Base-by-base conservation (phyloP, 2,888 invertebrate genomes). In the Drosophila subsilvestris region DNA sequence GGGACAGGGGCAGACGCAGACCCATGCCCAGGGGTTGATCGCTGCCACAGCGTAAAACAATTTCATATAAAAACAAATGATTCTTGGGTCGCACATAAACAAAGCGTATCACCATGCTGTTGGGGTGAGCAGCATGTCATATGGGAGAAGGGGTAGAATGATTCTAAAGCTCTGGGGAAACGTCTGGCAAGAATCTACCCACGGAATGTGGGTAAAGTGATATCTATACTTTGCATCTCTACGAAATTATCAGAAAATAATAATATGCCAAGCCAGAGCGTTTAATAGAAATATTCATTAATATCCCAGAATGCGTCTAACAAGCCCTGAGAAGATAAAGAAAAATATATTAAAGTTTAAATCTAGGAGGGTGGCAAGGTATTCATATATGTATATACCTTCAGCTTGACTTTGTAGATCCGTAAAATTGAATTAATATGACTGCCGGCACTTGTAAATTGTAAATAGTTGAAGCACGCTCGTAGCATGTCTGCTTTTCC, bases 11-110 rank as follows among this genome's bases (percentile, higher is more conserved):
- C 43, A 54, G 27, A 53, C 14, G 59, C 48, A 51, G 54, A 49
- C 43, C 18, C 63, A 48, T n/a, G n/a, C n/a, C n/a, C n/a, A n/a
- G n/a, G 43, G 68, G 61, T 51, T 32, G 61, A 29, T 45, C 42
- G 51, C 17, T 29, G 17, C 32, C 49, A 55, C 29, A 56, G 60
- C 75, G 71, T 75, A 86, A 84, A 83, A 81, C 75, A 77, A 75
- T 86, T 83, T 84, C 73, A 73, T 70, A 84, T 66, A 72, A 74
- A 79, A 68, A 61, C 83, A 85, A 85, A 84, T 79, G 63, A 85
- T 81, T 71, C 43, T 69, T 51, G 72, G 71, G 75, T 74, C 74
- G 53, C 51, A 62, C 48, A 66, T 66, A 74, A 74, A 69, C 75
- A 62, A 78, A 79, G 43, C 42, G 48, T 44, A 45, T 37, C 25